Base-by-base conservation (phyloP, 2,888 invertebrate species). In the Tryphoninae sp. region DNA sequence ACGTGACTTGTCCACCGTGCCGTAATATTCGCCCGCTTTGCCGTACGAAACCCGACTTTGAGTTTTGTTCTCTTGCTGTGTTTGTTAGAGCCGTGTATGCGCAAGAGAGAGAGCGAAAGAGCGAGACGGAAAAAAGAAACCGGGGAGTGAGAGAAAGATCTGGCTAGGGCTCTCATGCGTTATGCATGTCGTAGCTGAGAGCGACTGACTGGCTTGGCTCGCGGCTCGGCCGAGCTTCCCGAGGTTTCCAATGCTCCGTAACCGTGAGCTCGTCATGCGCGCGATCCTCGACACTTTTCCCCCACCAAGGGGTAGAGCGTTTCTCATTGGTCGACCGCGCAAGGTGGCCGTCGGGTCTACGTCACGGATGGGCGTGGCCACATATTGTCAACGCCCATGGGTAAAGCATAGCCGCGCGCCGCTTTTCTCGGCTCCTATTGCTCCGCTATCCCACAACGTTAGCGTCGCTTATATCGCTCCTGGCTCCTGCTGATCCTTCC, bases 181-280 rank as follows among this genome's bases (percentile, higher is more conserved):
- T 93, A 93, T 93, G 93, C 93, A 93, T 93, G 93, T 93, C 92
- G 92, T 91, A 91, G 90, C 90, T 92, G 93, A 93, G 93, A 93
- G 93, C 93, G 93, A 93, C 93, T 92, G 91, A 91, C 91, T 91
- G 92, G 93, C 90, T 91, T 88, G 91, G 89, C 89, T 90, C 89
- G 88, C 88, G 89, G 87, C 89, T 91, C 85, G 88, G 88, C 87
- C 88, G 90, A 90, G 89, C 89, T 90, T 89, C 90, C 90, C 89
- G 84, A 83, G 69, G 81, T 87, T 86, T 71, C 62, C 77, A 55
- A 77, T 71, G 69, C 69, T 77, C 77, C 77, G 64, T 55, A 77
- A 71, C 69, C 84, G 86, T 84, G 85, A 82, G 85, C 85, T 77
- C 89, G 89, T 89, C 90, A 89, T 89, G 90, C 91, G 90, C 91